Base-by-base conservation (phyloP, 2,797 vertebrate species). In the Discoglossus pictus region DNA sequence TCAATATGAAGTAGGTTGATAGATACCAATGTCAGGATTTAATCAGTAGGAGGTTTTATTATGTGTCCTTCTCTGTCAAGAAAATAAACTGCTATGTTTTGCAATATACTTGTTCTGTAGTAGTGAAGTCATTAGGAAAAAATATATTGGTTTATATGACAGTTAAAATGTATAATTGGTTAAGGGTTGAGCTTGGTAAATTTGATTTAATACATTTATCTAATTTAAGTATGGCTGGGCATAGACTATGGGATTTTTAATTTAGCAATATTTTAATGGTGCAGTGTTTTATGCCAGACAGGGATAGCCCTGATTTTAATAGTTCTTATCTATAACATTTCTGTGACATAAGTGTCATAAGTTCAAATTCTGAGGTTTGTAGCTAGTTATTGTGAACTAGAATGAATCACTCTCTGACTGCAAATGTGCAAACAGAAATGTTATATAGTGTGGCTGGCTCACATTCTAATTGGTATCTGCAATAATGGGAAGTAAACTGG, bases 141-240 rank as follows among this genome's bases (percentile, higher is more conserved):
- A 75, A 72, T 68, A 42, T 74, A 68, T 70, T 40, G 55, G 53
- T 59, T 72, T 72, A 68, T 68, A 72, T 50, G 60, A 59, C 63
- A 69, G 58, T 42, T 54, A 72, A 1, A 75, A 5, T 1, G 63
- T 40, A 0, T 51, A 44, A 72, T 61, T 69, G 64, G 40, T 61
- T 61, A 63, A 71, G 67, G 66, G 73, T 56, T 68, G 53, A 59
- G 44, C 13, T 42, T 64, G 68, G 36, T 25, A 36, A 52, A 68
- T 68, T 59, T 58, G 46, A 68, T 60, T 60, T 51, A 27, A 47
- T 36, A 42, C 65, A 68, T 68, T 68, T 68, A 61, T 68, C 65
- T 68, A 55, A 68, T 68, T 68, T 68, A 68, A 52, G 65, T 38
- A 68, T 54, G 60, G 38, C 46, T 44, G 55, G 55, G 46, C 65